These are phyloP conservation scores for Spea bombifrons DNA, from an alignment of 2,113 vertebrate genomes.

Conservation along the genomic window DNA sequence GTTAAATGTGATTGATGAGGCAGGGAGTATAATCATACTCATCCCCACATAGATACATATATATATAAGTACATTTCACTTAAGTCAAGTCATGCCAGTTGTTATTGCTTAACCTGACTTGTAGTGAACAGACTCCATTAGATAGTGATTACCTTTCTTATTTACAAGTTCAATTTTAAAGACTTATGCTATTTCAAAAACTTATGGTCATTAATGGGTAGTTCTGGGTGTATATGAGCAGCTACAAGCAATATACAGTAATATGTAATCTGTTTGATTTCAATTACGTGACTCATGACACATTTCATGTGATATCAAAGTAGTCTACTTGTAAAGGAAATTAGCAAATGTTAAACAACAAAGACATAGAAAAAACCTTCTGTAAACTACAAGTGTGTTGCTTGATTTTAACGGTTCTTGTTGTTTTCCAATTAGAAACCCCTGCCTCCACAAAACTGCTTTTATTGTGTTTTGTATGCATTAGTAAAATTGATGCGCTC, in stretches of 20 bases:
- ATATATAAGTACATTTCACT: no score
- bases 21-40: no score
- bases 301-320: slow-evolving; percentile 58
- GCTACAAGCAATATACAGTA: not conserved
- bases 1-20: no score
- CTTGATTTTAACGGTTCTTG: slow-evolving; percentile 54
- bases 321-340: slow-evolving; percentile 60
- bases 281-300: slow-evolving; percentile 60
- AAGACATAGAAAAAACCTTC: slow-evolving; percentile 53
- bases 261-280: slow-evolving; percentile 14
- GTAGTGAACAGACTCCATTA: no score
- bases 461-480: slow-evolving; percentile 55
- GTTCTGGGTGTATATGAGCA: no score
- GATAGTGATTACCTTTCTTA: no score
- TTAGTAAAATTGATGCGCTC: slow-evolving; percentile 66
- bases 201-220: no score
- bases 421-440: slow-evolving; percentile 54
- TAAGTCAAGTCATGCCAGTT: no score
- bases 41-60: no score
- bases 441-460: slow-evolving; percentile 50
- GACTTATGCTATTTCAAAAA: no score
- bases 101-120: no score
- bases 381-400: slow-evolving; percentile 46
- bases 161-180: no score
- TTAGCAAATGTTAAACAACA: slow-evolving; percentile 62